Conservation (phyloP, 2,797 vertebrate genomes). For the Gadopsis marmoratus region DNA sequence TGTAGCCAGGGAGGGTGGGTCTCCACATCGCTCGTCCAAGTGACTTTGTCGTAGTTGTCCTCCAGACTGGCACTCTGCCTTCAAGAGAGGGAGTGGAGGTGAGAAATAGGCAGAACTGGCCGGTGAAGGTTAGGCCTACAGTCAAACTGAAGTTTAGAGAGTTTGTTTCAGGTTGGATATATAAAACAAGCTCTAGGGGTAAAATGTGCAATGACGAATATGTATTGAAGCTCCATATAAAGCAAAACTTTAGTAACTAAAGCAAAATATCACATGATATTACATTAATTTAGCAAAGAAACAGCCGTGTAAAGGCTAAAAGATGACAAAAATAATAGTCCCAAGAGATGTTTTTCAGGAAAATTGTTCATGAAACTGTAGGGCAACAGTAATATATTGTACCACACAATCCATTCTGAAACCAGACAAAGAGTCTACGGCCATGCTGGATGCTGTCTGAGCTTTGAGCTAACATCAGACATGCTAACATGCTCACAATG, state of each 20-base stretch:
- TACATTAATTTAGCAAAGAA: not conserved
- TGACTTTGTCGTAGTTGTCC: constrained; percentile 73
- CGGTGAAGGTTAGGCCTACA: not conserved
- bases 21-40: constrained; percentile 74
- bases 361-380: not conserved
- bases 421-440: not conserved
- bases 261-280: not conserved
- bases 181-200: not conserved
- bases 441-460: not conserved
- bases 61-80: constrained; percentile 81
- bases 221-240: not conserved
- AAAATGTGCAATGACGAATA: not conserved
- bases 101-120: not conserved
- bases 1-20: constrained; percentile 88
- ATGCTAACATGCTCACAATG: not conserved
- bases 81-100: constrained; percentile 3
- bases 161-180: not conserved
- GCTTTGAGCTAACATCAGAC: not conserved
- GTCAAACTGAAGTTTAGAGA: not conserved
- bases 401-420: not conserved
- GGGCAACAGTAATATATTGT: not conserved
- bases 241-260: not conserved
- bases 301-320: too few relatives aligned
- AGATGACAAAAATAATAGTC: not conserved
- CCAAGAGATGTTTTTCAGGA: not conserved